Base-by-base conservation (phyloP, 2,888 invertebrate species). In the Caprella mutica region DNA sequence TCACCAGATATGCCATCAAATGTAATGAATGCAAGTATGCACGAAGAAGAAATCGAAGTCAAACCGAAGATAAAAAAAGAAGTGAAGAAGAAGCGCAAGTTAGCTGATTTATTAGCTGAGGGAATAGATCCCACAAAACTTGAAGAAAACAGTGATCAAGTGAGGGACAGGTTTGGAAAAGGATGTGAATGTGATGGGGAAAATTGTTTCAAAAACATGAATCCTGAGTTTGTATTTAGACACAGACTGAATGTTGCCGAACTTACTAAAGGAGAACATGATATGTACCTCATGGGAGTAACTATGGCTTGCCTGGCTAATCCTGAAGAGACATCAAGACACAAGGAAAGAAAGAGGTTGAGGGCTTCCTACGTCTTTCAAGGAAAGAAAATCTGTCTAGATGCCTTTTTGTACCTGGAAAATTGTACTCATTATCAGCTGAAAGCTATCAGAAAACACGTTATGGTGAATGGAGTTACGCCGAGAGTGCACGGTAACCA, bases 221-320 rank as follows among this genome's bases (percentile, higher is more conserved):
- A 82, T 70, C 80, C 85, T 1, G 85, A 85, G 68, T 81, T 80
- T 67, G 85, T 85, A 1, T 85, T 84, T 69, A 80, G 81, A 50
- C 85, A 86, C 70, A 76, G 85, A 66, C 73, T 85, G 35, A 85
- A 86, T 68, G 85, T 85, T 61, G 85, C 85, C 1, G 85, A 86
- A 71, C 70, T 85, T 59, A 85, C 85, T 1, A 85, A 85, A 73
- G 83, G 82, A 56, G 85, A 86, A 71, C 85, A 85, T 71, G 85
- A 85, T 71, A 85, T 86, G 85, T 86, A 86, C 70, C 74, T 85
- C 68, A 85, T 85, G 85, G 85, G 85, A n/a, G 82, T 86, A 29
- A 85, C 84, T 2, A 85, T 84, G 85, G 85, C 85, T 0, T 84
- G 84, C 67, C 74, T 85, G 65, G 82, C 84, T 1, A 84, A 85